Base-by-base conservation (phyloP, 2,797 vertebrate species). In the Sarcophilus harrisii region DNA sequence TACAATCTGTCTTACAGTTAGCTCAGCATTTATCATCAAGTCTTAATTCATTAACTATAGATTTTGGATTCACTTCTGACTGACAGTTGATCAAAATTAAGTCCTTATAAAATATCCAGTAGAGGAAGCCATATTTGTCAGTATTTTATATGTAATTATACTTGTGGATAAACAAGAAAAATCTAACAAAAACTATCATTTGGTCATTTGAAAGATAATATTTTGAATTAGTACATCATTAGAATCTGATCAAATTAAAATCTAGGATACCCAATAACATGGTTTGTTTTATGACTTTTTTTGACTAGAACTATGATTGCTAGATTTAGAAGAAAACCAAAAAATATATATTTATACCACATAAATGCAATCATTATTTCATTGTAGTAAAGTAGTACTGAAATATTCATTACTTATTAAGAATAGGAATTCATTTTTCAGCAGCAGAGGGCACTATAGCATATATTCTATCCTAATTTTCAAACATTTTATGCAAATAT, bases 371-470 rank as follows among this genome's bases (percentile, higher is more conserved):
- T 49, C 27, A 38, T 87, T 49, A 87, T 87, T 87, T 21, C 38
- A 45, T 87, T 90, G 13, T 57, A 90, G 4, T 32, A 55, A 10
- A 54, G 10, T 32, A 57, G 52, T 29, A 54, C 11, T 29, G 90
- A 93, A 92, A 58, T 30, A 54, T 57, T 45, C 87, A 52, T 93
- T 66, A 12, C 18, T 49, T 16, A 4, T 62, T 16, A 6, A 94
- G 58, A 93, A 94, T 90, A 81, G 6, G 4, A 58, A 60, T 49
- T 29, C 38, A 32, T 32, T 14, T n/a, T 92, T 96, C 81, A 94
- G 93, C 97, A 96, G 59, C 91, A 97, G 98, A 97, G 97, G 96
- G 96, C 95, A 58, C 93, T 96, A 0, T 94, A 90, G 30, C 4
- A 5, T 87, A 45, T n/a, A 92, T 16, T 30, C 60, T 18, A 3